These are phyloP conservation scores for Conus canariensis DNA, from an alignment of 2,888 invertebrate genomes.

Conservation along the genomic window DNA sequence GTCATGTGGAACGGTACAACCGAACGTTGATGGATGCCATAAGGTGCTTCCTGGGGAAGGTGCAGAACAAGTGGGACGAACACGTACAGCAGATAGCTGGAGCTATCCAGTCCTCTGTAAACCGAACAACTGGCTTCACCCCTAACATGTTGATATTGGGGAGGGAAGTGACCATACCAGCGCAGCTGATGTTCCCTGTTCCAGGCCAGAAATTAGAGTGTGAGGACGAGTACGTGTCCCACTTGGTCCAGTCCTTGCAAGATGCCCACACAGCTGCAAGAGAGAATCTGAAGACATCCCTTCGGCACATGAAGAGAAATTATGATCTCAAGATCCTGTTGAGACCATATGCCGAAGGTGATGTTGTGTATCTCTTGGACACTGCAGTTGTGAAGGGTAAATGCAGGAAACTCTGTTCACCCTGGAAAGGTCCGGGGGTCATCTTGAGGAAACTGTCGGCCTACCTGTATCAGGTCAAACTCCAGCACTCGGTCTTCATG, in stretches of 20 bases:
- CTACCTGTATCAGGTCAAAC: no score
- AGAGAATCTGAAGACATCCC: neutral
- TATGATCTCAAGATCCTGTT: neutral
- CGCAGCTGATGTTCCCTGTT: neutral
- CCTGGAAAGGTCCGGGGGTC: no score
- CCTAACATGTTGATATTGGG: slow-evolving; percentile 50
- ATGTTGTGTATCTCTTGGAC: no score
- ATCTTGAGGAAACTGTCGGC: no score
- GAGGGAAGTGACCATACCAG: neutral
- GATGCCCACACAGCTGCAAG: neutral
- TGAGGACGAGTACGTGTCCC: neutral
- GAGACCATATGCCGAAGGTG: no score
- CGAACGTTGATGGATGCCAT: neutral
- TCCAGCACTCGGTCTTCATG: neutral
- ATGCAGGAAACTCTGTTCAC: no score
- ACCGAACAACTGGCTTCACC: slow-evolving; percentile 46
- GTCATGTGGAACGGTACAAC: neutral
- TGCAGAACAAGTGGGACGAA: neutral
- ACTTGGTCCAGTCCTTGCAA: neutral
- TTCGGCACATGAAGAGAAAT: neutral
- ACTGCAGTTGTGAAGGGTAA: no score
- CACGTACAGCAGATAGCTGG: slow-evolving; percentile 12
- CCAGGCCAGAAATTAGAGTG: neutral
- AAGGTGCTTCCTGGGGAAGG: neutral
- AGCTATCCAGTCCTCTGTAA: slow-evolving; percentile 35